Evolutionary conservation across 2,797 vertebrate species (phyloP), one percentile per base, ranked within the genome.

Genomic region (Xyrichtys novacula): DNA sequence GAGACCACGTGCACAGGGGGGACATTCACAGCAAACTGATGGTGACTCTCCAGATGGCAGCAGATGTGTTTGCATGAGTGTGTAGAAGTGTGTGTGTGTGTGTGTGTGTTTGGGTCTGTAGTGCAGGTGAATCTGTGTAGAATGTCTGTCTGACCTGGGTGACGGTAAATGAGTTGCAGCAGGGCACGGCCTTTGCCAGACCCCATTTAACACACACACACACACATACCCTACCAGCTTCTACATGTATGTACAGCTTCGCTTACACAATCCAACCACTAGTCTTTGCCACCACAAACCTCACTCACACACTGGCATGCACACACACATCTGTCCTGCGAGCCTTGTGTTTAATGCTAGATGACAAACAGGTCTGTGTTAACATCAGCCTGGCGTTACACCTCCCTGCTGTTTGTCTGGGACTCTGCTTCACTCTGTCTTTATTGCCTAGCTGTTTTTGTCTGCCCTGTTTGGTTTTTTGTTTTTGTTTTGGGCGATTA

Each of bases 361-460:
- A 81, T 74, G 80, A 82, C 85, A 90, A 86, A 83, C 86, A 80
- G 83, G 77, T 70, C 47, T 38, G 74, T 54, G 83, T 81, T 75
- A 85, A 76, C 60, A 42, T 75, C 76, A 75, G 72, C 55, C 66
- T 15, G 2, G 55, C 6, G 66, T 85, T 73, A 76, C 53, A 25
- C 68, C 28, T 34, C 57, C 74, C 77, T 61, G 74, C 72, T 83
- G 83, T 84, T 76, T 76, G 82, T 81, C 70, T 76, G 73, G 39
- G 65, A 66, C 71, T 71, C 34, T 38, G 58, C 70, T 77, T 34
- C 39, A 20, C 66, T 77, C 79, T 67, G 62, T 86, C 80, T 78
- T 79, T 84, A 83, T 23, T 26, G 42, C 61, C 73, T 50, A 16
- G n/a, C 52, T 68, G 64, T 38, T 47, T 61, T 42, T 29, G 17